phyloP scores from a whole-genome alignment of 2,113 vertebrate genomes.

The Pterocles burchelli region DNA sequence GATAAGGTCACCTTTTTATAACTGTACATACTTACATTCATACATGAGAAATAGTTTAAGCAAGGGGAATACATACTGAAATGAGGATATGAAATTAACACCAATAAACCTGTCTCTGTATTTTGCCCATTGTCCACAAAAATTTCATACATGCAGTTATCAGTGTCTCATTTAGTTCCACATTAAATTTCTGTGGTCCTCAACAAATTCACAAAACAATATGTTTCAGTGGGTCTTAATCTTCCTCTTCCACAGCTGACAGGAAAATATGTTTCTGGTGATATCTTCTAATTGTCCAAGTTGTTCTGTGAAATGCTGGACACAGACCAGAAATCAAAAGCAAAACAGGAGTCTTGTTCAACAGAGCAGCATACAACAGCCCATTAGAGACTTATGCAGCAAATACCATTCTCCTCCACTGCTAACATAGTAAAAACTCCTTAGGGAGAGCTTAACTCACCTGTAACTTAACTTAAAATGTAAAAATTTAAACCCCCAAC shows the following conservation, averaged over 20 bases:
- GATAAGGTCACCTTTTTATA: not conserved
- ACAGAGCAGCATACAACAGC: not conserved
- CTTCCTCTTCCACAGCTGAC: not conserved
- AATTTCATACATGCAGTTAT: not conserved
- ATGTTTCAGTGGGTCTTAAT: not conserved
- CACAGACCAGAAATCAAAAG: conserved; percentile 17
- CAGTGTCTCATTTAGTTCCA: not conserved
- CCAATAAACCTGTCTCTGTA: not conserved
- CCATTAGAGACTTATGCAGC: conserved; percentile 22
- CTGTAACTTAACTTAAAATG: conserved; percentile 64
- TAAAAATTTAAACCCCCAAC: conserved; percentile 27
- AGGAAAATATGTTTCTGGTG: not conserved
- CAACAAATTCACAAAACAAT: not conserved
- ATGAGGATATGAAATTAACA: not conserved
- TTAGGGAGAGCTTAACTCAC: conserved; percentile 51
- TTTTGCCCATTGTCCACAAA: not conserved
- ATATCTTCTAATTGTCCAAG: not conserved
- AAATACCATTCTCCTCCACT: conserved; percentile 13
- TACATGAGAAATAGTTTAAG: not conserved
- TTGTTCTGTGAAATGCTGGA: not conserved
- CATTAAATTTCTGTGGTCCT: not conserved
- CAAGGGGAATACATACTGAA: not conserved
- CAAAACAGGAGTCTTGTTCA: not conserved
- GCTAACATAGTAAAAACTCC: conserved; percentile 31
- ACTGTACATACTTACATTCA: not conserved